Evolutionary conservation across 2,113 vertebrate species (phyloP).

Genomic region (Notarius lentiginosus): DNA sequence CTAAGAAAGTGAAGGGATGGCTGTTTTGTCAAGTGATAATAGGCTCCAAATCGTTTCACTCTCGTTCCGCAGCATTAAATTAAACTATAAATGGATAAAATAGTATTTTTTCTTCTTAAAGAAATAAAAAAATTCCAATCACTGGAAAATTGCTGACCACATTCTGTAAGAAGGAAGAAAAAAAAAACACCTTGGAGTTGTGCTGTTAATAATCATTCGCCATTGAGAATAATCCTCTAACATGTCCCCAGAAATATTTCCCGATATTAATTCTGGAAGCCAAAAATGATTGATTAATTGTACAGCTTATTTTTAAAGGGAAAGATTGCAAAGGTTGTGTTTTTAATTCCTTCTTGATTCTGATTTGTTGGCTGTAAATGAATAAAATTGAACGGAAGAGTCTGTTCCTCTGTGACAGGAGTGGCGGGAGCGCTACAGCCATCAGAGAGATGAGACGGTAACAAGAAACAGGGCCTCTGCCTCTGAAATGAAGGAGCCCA

Average conservation of each 20-base stretch:
- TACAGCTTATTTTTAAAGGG: neutral
- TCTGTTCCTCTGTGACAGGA: slow-evolving; percentile 71
- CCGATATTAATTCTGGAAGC: neutral
- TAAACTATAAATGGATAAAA: neutral
- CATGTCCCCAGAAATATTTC: neutral
- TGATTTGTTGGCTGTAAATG: neutral
- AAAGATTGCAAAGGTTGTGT: neutral
- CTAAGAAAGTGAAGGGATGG: neutral
- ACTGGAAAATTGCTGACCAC: neutral
- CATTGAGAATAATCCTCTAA: neutral
- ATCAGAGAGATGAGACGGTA: slow-evolving; percentile 78
- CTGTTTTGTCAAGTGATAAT: neutral
- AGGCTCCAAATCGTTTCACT: neutral
- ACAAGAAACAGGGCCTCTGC: slow-evolving; percentile 83
- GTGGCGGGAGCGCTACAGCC: slow-evolving; percentile 92
- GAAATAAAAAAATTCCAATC: neutral
- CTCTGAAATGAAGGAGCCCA: slow-evolving; percentile 86
- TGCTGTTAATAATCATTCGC: neutral
- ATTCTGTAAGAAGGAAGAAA: neutral
- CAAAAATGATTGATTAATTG: too few relatives aligned
- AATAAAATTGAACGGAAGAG: neutral
- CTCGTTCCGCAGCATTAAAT: neutral
- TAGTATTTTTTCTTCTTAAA: neutral
- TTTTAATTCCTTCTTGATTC: neutral
- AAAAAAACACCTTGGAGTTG: too few relatives aligned